Conservation (phyloP, 2,797 vertebrate genomes). For the Sebastiscus albofasciatus region DNA sequence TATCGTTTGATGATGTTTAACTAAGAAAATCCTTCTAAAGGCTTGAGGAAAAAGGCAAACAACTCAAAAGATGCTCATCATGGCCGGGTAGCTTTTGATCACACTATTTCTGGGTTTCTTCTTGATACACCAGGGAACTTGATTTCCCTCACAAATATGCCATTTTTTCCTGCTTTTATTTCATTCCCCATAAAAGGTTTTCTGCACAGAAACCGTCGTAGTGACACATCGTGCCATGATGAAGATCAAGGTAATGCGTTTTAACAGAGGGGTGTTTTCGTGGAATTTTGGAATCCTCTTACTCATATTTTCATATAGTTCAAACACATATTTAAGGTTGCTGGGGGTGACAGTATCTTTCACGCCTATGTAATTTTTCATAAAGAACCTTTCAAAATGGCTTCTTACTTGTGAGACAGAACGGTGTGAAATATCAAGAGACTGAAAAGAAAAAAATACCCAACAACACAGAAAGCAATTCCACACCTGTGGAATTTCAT, state of each 20-base stretch:
- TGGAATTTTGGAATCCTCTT: neutral
- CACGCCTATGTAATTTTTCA: neutral
- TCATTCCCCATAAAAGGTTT: neutral
- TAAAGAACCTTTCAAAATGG: neutral
- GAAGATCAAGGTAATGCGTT: neutral
- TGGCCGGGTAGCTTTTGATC: constrained; percentile 6
- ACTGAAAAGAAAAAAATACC: neutral
- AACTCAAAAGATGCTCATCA: neutral
- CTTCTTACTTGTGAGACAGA: neutral
- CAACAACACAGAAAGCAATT: constrained; percentile 20
- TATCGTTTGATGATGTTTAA: constrained; percentile 35
- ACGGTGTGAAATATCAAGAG: constrained; percentile 12
- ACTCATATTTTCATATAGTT: neutral
- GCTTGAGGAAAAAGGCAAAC: neutral
- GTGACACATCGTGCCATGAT: neutral
- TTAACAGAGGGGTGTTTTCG: neutral
- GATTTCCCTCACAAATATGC: constrained; percentile 3
- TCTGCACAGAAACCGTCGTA: neutral
- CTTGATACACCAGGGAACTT: neutral
- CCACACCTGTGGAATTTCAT: constrained; percentile 28
- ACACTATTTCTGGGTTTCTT: neutral
- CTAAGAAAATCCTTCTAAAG: constrained; percentile 10
- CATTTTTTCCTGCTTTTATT: constrained; percentile 24
- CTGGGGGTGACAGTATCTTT: neutral
- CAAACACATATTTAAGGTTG: neutral